Evolutionary conservation across 1,140 invertebrate species (phyloP), one percentile per base, ranked within the genome.

Genomic region (Latrodectus geometricus): DNA sequence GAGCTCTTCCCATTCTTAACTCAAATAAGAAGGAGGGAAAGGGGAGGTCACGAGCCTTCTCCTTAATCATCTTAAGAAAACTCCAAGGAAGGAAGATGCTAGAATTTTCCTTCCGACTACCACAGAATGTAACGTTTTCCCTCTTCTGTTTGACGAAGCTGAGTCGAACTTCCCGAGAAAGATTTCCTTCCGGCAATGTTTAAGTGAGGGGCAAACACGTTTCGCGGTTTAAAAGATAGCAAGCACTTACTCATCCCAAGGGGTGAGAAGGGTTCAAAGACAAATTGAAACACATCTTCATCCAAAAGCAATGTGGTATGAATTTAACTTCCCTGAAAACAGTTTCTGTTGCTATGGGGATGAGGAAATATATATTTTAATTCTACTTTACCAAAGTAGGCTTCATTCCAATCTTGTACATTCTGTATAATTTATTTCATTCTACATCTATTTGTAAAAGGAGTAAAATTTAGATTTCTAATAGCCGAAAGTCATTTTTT

Each of bases 181-280:
- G 54, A 61, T 17, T 20, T 66, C 56, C 76, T 56, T 48, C 61
- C 12, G 76, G 61, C 21, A n/a, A 68, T 66, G 52, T 68, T 78
- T 78, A 78, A 78, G 56, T 68, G 76, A 68, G 61, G 35, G 15
- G 76, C 61, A 78, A 78, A 78, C 61, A 68, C 56, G 35, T 23
- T 61, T 52, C 54, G 61, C 76, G 76, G 76, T 78, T 61, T 68
- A 50, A 49, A 61, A 78, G 48, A 66, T 20, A 52, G 35, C 68
- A 20, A 61, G 17, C 17, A 61, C 54, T 14, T 61, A 17, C 54
- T 11, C 56, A 52, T 54, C 52, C 21, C 52, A 0, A 3, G 52
- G 20, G 52, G 21, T 7, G 14, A 5, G 49, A 20, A 9, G 49
- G 74, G 73, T n/a, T 4, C n/a, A 12, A 7, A 17, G 15, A 52